These are phyloP conservation scores for Ptychadena robeensis DNA, from an alignment of 2,797 vertebrate genomes.

Conservation along the genomic window DNA sequence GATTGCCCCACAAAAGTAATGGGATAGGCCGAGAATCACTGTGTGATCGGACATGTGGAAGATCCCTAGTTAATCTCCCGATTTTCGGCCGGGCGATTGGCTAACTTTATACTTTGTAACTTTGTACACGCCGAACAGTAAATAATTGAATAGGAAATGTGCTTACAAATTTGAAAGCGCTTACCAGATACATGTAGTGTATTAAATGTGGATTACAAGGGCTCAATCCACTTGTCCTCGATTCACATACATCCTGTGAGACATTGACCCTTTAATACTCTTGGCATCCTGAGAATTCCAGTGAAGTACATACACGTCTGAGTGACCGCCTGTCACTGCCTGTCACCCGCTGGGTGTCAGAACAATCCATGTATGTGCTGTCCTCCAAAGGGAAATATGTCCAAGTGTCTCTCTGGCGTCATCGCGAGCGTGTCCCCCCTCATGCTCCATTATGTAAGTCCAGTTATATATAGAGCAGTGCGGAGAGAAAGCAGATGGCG, in stretches of 20 bases:
- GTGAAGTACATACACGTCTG: conserved; percentile 9
- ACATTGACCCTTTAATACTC: conserved; percentile 45
- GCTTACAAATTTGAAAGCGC: background rate
- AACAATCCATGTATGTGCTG: conserved; percentile 58
- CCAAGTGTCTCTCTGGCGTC: conserved; percentile 54
- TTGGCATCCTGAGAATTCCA: conserved; percentile 30
- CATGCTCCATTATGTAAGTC: conserved; percentile 56
- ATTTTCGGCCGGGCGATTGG: too few relatives aligned
- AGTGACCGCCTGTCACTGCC: conserved; percentile 53
- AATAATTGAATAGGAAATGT: background rate
- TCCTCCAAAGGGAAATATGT: conserved; percentile 40
- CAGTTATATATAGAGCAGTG: conserved; percentile 55
- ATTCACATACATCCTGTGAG: conserved; percentile 18
- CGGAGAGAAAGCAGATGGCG: conserved; percentile 54
- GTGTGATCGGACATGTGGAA: too few relatives aligned
- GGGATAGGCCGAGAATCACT: too few relatives aligned
- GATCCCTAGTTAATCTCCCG: too few relatives aligned
- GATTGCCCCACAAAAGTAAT: too few relatives aligned
- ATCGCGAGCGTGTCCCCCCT: conserved; percentile 50
- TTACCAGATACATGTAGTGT: conserved; percentile 23
- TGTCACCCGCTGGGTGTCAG: conserved; percentile 47
- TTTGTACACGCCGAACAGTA: background rate
- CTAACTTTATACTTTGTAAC: background rate
- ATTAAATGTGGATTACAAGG: conserved; percentile 37
- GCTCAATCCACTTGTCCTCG: conserved; percentile 46